Evolutionary conservation across 2,888 invertebrate genomes (phyloP).

Genomic region (Diadegma fenestrale): DNA sequence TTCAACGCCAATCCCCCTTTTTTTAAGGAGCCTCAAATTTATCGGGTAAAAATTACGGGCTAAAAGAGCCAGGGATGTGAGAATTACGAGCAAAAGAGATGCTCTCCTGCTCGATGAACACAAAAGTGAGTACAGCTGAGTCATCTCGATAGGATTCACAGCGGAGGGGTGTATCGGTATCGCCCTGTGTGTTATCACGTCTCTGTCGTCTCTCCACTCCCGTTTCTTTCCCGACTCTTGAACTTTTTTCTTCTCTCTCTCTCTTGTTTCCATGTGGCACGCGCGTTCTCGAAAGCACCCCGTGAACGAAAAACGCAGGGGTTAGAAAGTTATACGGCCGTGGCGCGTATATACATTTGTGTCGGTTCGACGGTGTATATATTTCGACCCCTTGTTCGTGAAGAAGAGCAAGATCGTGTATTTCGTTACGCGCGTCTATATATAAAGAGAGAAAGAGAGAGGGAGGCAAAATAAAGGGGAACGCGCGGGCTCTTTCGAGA

Average conservation of each 20-base stretch:
- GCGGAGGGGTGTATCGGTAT: constrained; percentile 79
- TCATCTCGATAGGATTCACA: constrained; percentile 75
- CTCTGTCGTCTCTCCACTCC: constrained; percentile 65
- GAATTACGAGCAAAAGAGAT: constrained; percentile 17
- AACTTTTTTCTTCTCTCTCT: constrained; percentile 42
- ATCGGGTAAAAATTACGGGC: constrained; percentile 6
- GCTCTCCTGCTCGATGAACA: constrained; percentile 4
- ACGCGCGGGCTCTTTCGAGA: background rate
- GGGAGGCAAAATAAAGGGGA: constrained; percentile 1
- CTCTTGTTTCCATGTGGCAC: constrained; percentile 15
- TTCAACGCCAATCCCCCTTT: background rate
- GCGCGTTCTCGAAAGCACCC: constrained; percentile 30
- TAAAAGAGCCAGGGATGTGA: background rate
- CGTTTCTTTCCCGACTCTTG: constrained; percentile 26
- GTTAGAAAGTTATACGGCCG: constrained; percentile 40
- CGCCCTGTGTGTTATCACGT: constrained; percentile 80
- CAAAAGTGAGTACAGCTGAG: constrained; percentile 61
- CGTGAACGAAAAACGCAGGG: constrained; percentile 33
- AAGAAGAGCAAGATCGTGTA: constrained; percentile 43
- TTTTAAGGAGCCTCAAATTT: constrained; percentile 23
- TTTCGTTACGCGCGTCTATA: background rate
- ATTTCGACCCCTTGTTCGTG: constrained; percentile 65
- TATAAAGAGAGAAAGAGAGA: constrained; percentile 12
- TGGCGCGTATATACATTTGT: constrained; percentile 68
- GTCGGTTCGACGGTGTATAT: constrained; percentile 60